Percentiles rank a stretch among this genome's conserved stretches.
Evolutionary conservation across 2,888 invertebrate genomes (phyloP).

Genomic region (Drosophila anomalata): DNA sequence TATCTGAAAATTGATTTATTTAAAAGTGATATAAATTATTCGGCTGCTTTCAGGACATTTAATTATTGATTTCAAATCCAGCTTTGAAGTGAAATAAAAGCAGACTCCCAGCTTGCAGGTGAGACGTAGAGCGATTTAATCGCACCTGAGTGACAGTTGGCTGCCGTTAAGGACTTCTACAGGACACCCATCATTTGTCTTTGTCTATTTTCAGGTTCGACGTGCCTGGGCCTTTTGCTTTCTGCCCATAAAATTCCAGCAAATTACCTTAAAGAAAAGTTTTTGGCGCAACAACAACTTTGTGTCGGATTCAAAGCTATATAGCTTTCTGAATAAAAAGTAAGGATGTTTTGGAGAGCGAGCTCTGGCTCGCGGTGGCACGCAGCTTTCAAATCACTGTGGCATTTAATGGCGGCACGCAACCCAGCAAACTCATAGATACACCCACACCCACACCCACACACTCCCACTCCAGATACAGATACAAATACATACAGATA

Average conservation of each 20-base stretch:
- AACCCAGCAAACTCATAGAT: conserved; percentile 13
- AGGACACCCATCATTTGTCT: conserved; percentile 3
- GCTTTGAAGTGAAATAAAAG: neutral
- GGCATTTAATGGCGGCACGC: conserved; percentile 37
- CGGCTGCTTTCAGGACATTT: neutral
- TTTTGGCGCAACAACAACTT: neutral
- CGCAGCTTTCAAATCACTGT: conserved; percentile 36
- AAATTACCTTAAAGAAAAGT: conserved; percentile 37
- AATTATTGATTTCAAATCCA: conserved; percentile 5
- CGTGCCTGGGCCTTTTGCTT: neutral
- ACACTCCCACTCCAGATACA: neutral
- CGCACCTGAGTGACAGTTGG: conserved; percentile 9
- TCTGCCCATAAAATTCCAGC: conserved; percentile 12
- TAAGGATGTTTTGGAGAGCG: neutral
- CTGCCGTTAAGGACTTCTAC: neutral
- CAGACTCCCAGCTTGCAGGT: neutral
- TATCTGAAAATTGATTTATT: neutral
- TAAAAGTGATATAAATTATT: neutral
- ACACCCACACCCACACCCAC: neutral
- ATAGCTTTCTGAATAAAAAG: neutral
- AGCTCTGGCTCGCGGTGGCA: conserved; percentile 20
- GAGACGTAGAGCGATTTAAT: conserved; percentile 1
- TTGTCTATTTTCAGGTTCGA: conserved; percentile 7
- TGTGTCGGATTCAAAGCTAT: neutral
- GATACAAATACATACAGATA: neutral